Evolutionary conservation across 2,888 invertebrate species (phyloP), one percentile per base, ranked within the genome.

Genomic region (Dicranocentrus wangi): DNA sequence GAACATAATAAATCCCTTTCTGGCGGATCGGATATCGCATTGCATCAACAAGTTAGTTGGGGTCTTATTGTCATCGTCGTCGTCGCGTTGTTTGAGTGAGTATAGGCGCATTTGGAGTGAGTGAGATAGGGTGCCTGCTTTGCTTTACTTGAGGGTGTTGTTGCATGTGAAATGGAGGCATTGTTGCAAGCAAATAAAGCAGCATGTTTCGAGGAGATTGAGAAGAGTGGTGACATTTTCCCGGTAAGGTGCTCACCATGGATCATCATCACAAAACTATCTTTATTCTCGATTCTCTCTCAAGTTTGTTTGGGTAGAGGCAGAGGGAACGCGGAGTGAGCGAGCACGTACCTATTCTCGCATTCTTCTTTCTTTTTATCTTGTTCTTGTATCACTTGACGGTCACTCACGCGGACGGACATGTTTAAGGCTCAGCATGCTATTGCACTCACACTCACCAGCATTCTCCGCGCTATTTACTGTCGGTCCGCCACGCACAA

Each of bases 341-440:
- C 47, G 80, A 73, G 80, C 80, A 80, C 80, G 80, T 80, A 61
- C 80, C 68, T 73, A 47, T 69, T 80, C 73, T 73, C 73, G n/a
- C 72, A 55, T 72, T 60, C 72, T 73, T 73, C 47, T 32, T 71
- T 32, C 66, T 71, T n/a, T n/a, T n/a, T n/a, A n/a, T n/a, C n/a
- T n/a, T n/a, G n/a, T n/a, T n/a, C n/a, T n/a, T n/a, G n/a, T 32
- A 32, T 32, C 32, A 32, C n/a, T 32, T 32, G 32, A 32, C 10
- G 32, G n/a, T n/a, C n/a, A n/a, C n/a, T n/a, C n/a, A n/a, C n/a
- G n/a, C n/a, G n/a, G n/a, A n/a, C n/a, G n/a, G n/a, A n/a, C 32
- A 32, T 32, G 32, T 61, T 63, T 53, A 72, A 58, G 58, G 47
- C 80, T 47, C 80, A 80, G 80, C 80, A 69, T 80, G 73, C n/a